Evolutionary conservation across 2,888 invertebrate genomes (phyloP).

Genomic region (Nomada goodeniana): DNA sequence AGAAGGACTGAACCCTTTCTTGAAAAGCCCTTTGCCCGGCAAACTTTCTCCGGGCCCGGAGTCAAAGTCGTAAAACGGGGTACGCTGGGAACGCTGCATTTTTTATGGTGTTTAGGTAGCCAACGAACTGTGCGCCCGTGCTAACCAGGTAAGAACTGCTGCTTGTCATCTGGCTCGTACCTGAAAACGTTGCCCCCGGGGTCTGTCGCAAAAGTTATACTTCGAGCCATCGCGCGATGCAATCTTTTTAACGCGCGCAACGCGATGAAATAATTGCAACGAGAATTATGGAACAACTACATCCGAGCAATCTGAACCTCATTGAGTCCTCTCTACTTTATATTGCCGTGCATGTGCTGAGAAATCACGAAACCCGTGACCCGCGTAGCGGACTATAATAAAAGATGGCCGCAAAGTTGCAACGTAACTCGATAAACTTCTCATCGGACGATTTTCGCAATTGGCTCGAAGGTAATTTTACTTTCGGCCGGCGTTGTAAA

Average conservation of each 20-base stretch:
- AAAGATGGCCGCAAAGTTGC: slow-evolving; percentile 12
- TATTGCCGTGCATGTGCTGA: neutral
- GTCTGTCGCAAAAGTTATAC: neutral
- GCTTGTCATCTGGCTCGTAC: slow-evolving; percentile 28
- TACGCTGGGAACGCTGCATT: slow-evolving; percentile 67
- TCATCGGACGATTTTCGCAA: slow-evolving; percentile 60
- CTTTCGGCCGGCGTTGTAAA: slow-evolving; percentile 42
- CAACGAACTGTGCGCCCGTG: slow-evolving; percentile 49
- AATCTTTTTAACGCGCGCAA: neutral
- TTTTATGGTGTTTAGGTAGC: slow-evolving; percentile 82
- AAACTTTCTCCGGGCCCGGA: slow-evolving; percentile 76
- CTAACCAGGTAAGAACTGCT: slow-evolving; percentile 60
- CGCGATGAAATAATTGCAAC: neutral
- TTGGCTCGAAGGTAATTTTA: slow-evolving; percentile 58
- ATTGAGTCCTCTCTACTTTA: neutral
- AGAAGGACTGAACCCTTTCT: slow-evolving; percentile 76
- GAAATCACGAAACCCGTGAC: neutral
- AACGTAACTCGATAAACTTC: slow-evolving; percentile 51
- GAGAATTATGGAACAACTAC: neutral
- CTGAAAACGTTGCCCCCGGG: slow-evolving; percentile 2
- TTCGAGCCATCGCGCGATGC: neutral
- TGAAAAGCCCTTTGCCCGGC: slow-evolving; percentile 49
- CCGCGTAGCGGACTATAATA: neutral
- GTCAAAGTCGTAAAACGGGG: slow-evolving; percentile 78
- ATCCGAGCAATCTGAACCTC: neutral